Evolutionary conservation across 2,113 vertebrate genomes (phyloP).

Genomic region (Chloroceryle aenea): DNA sequence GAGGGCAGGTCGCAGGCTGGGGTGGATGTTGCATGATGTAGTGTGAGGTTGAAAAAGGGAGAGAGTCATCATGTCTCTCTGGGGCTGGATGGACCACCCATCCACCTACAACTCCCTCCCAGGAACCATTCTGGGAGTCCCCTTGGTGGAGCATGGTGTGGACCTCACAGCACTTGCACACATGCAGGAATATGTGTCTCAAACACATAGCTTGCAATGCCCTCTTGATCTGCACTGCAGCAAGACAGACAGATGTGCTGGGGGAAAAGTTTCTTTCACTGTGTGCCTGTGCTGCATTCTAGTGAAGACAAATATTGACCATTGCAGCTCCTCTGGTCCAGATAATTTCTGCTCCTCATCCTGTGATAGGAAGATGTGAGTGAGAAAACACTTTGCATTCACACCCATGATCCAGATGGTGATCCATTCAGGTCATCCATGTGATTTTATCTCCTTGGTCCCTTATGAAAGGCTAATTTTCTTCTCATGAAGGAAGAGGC

Average conservation of each 20-base stretch:
- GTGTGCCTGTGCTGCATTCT: background rate
- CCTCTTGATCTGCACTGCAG: accelerated
- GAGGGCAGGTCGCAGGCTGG: background rate
- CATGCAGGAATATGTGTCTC: background rate
- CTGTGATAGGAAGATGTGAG: background rate
- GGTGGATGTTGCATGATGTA: accelerated
- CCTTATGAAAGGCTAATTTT: background rate
- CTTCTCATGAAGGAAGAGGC: background rate
- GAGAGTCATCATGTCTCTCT: accelerated
- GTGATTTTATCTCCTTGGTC: background rate
- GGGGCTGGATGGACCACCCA: background rate
- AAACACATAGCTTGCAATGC: background rate
- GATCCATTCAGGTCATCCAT: background rate
- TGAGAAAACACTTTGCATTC: background rate
- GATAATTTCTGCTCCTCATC: background rate
- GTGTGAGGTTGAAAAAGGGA: background rate
- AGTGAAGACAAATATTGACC: background rate
- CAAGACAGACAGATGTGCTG: accelerated
- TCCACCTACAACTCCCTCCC: accelerated
- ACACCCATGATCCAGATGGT: background rate
- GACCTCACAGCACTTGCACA: accelerated
- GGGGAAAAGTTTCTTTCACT: background rate
- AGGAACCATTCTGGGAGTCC: background rate
- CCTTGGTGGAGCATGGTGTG: accelerated
- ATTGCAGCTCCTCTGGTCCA: background rate